phyloP scores from a whole-genome alignment of 1,140 invertebrate genomes.

The Ladona fulva region DNA sequence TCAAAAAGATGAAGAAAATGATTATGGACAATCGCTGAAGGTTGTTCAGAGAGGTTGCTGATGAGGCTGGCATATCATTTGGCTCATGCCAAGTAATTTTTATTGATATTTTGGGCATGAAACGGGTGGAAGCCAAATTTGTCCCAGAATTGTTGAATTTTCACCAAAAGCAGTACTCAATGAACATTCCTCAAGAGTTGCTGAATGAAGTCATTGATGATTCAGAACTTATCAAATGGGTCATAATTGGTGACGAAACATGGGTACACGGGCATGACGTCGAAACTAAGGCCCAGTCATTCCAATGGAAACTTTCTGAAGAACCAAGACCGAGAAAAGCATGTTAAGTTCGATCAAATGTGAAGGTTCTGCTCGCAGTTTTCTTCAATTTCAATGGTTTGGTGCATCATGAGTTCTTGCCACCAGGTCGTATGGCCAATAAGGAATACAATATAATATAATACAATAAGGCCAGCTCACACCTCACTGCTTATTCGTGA shows the following conservation, averaged over 20 bases:
- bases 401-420: too few species aligned
- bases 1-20: too few species aligned
- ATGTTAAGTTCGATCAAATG: too few species aligned
- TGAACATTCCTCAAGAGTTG: background rate
- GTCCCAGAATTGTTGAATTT: background rate
- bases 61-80: background rate
- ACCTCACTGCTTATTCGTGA: too few species aligned
- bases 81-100: background rate
- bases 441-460: too few species aligned
- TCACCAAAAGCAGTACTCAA: background rate
- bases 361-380: too few species aligned
- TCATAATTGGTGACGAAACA: conserved; percentile 28
- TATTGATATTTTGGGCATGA: background rate
- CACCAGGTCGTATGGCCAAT: too few species aligned
- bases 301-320: conserved; percentile 23
- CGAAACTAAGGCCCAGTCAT: conserved; percentile 27
- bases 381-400: too few species aligned
- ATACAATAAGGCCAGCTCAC: too few species aligned
- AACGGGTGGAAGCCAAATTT: background rate
- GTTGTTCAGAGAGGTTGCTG: too few species aligned
- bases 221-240: background rate
- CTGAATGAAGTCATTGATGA: background rate
- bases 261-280: conserved; percentile 28
- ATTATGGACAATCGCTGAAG: too few species aligned
- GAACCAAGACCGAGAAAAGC: conserved; percentile 11